Percentiles rank a stretch among this genome's conserved stretches.
Conservation (phyloP, 1,140 invertebrate genomes). For the Batillaria attramentaria region DNA sequence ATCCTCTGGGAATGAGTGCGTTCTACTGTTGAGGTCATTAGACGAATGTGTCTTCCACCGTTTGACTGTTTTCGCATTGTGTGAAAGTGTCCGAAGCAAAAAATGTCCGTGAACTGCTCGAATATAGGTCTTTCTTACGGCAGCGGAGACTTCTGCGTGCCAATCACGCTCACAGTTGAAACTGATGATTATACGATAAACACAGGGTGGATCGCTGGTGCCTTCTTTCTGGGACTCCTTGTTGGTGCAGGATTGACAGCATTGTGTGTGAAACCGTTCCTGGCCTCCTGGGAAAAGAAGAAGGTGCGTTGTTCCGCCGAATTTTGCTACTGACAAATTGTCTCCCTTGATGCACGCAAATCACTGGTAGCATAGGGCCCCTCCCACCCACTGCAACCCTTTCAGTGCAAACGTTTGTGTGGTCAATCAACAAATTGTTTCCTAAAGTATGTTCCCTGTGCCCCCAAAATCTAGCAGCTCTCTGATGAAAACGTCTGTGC, state of each 20-base stretch:
- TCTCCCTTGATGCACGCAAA: too few species aligned
- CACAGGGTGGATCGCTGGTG: slow-evolving; percentile 53
- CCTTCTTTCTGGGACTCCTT: slow-evolving; percentile 55
- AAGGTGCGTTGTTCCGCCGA: slow-evolving; percentile 46
- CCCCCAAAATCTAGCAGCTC: too few species aligned
- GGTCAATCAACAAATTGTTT: too few species aligned
- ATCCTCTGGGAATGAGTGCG: too few species aligned
- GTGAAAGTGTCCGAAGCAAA: not conserved
- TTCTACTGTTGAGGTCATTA: too few species aligned
- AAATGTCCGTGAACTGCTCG: slow-evolving; percentile 15
- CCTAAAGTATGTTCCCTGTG: too few species aligned
- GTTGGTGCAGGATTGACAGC: slow-evolving; percentile 44
- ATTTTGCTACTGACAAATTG: too few species aligned
- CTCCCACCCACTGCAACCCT: too few species aligned
- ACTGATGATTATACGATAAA: slow-evolving; percentile 44
- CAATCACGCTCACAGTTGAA: slow-evolving; percentile 39
- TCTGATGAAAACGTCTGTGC: too few species aligned
- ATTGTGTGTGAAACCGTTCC: slow-evolving; percentile 46
- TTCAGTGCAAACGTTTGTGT: too few species aligned
- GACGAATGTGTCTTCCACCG: not conserved
- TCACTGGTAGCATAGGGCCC: too few species aligned
- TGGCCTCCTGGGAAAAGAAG: slow-evolving; percentile 54
- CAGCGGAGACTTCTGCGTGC: slow-evolving; percentile 46
- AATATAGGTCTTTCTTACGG: not conserved
- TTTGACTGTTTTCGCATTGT: not conserved